Conservation (phyloP, 2,113 vertebrate genomes). For the Argyrosomus japonicus region DNA sequence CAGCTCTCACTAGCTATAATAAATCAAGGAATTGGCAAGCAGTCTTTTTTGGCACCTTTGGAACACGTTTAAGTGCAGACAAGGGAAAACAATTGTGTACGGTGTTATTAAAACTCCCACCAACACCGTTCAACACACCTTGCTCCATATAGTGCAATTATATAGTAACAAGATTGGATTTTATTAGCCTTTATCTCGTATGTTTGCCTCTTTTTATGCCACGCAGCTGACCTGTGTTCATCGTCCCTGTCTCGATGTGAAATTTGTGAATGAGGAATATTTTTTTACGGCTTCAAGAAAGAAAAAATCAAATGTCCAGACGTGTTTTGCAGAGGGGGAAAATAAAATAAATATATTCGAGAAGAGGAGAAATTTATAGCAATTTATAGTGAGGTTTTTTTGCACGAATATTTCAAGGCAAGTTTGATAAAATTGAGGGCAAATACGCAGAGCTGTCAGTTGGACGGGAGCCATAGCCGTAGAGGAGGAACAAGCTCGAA, state of each 20-base stretch:
- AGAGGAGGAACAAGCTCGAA: conserved; percentile 72
- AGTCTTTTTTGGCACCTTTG: conserved; percentile 79
- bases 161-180: conserved; percentile 72
- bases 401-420: not conserved
- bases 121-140: conserved; percentile 60
- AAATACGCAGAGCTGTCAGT: conserved; percentile 50
- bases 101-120: conserved; percentile 75
- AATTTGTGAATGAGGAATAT: conserved; percentile 34
- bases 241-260: conserved; percentile 19
- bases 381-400: not conserved
- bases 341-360: not conserved
- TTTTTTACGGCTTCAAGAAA: not conserved
- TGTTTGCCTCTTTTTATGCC: conserved; percentile 36
- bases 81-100: conserved; percentile 73
- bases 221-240: conserved; percentile 32
- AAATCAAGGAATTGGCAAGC: conserved; percentile 85
- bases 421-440: conserved; percentile 19
- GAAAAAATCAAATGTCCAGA: not conserved
- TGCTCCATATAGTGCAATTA: conserved; percentile 70
- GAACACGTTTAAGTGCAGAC: conserved; percentile 74
- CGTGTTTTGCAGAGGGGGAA: not conserved
- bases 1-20: conserved; percentile 79
- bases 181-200: conserved; percentile 56
- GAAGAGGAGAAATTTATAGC: not conserved
- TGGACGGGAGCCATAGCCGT: conserved; percentile 56